Evolutionary conservation across 2,888 invertebrate genomes (phyloP).

Genomic region (Ormyrus pomaceus): DNA sequence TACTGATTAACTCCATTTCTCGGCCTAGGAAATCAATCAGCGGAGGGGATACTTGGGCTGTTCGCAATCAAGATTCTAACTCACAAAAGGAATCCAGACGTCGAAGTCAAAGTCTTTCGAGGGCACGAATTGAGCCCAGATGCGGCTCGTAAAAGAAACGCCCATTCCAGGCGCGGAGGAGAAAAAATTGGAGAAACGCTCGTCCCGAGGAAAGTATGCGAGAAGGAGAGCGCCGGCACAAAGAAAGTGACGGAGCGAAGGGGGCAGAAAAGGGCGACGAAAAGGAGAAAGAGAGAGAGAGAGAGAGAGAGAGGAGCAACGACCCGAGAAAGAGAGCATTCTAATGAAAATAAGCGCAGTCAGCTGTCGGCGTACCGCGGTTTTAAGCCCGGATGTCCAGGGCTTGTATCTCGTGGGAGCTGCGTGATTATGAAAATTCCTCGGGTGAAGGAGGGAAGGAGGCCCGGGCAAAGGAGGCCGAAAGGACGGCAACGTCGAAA

Average conservation of each 20-base stretch:
- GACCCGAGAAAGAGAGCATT: conserved; percentile 8
- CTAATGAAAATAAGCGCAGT: conserved; percentile 21
- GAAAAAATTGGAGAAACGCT: conserved; percentile 18
- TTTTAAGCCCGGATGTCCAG: not conserved
- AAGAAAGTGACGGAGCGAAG: not conserved
- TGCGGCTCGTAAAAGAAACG: conserved; percentile 24
- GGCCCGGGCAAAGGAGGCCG: not conserved
- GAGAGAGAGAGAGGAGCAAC: not conserved
- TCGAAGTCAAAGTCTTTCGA: conserved; percentile 10
- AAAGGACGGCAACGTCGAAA: not conserved
- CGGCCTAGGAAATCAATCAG: not conserved
- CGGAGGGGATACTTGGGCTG: not conserved
- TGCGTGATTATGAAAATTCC: conserved; percentile 41
- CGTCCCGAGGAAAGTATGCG: not conserved
- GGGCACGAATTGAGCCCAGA: conserved; percentile 21
- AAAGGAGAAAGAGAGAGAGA: not conserved
- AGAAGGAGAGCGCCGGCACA: not conserved
- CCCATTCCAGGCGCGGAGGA: conserved; percentile 1
- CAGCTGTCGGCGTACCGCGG: not conserved
- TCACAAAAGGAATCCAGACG: conserved; percentile 16
- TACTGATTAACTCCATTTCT: too few species aligned
- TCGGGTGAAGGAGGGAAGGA: not conserved
- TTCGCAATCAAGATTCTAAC: conserved; percentile 13
- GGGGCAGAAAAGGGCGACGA: not conserved
- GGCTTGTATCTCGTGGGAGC: not conserved